phyloP scores from a whole-genome alignment of 2,113 vertebrate species.

The Leptosomus discolor region DNA sequence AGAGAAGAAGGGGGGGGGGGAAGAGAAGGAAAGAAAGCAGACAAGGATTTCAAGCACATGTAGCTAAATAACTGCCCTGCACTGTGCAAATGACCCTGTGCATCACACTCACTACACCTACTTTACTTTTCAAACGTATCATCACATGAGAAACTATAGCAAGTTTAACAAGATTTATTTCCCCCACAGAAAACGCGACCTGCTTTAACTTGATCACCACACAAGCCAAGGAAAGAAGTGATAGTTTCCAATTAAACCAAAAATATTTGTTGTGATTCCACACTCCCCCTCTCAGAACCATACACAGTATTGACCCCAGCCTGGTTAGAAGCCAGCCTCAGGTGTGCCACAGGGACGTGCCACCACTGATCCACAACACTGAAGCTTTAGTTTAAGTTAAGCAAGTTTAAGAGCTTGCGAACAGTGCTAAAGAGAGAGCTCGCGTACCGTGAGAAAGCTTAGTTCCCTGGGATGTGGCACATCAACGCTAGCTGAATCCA shows the following conservation, averaged over 20 bases:
- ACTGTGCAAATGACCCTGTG: rapidly evolving
- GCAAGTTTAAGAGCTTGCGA: neutral
- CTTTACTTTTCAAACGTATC: no score
- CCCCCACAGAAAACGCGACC: neutral
- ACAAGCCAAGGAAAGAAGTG: neutral
- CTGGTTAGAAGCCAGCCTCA: neutral
- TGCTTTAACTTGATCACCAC: neutral
- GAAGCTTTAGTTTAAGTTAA: neutral
- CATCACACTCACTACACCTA: rapidly evolving
- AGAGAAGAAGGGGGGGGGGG: no score
- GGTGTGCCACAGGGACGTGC: rapidly evolving
- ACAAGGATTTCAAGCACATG: neutral
- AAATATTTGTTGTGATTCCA: neutral
- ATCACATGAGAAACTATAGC: neutral
- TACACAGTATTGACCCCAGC: rapidly evolving
- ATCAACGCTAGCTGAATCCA: rapidly evolving
- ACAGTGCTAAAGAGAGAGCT: neutral
- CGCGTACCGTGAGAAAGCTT: rapidly evolving
- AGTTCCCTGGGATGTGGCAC: neutral
- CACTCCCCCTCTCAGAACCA: neutral
- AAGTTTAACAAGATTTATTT: neutral
- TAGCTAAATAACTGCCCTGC: neutral
- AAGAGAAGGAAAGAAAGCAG: neutral
- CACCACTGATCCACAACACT: rapidly evolving
- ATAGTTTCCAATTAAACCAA: neutral